phyloP scores from a whole-genome alignment of 2,797 vertebrate genomes.

The Sylvilagus floridanus region DNA sequence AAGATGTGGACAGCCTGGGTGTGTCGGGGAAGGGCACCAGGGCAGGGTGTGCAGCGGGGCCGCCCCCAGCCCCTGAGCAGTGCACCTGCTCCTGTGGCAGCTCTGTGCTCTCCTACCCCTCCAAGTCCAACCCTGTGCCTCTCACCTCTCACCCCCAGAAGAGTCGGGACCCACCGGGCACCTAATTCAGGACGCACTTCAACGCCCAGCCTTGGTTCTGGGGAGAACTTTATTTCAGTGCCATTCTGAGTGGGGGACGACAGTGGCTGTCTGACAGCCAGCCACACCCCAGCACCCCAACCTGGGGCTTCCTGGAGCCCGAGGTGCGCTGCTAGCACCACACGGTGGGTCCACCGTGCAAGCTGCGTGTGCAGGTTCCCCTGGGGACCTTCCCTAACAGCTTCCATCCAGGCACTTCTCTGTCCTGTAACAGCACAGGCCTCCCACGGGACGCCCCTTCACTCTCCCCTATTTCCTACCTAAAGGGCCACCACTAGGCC shows the following conservation, averaged over 20 bases:
- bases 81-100: fast-evolving
- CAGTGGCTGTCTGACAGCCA: neutral
- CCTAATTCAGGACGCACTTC: neutral
- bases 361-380: neutral
- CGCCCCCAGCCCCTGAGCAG: neutral
- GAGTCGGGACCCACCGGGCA: neutral
- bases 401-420: neutral
- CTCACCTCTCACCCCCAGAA: neutral
- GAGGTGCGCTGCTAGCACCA: neutral
- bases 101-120: neutral
- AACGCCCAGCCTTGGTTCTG: neutral
- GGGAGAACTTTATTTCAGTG: neutral
- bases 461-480: neutral
- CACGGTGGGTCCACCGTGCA: neutral
- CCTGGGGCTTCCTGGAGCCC: neutral
- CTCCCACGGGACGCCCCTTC: too few relatives aligned
- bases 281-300: too few relatives aligned
- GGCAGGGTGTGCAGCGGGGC: neutral
- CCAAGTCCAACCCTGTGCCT: too few relatives aligned
- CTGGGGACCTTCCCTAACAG: neutral
- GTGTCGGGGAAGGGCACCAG: neutral
- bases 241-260: fast-evolving
- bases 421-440: neutral
- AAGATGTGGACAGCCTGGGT: neutral
- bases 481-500: neutral